Evolutionary conservation across 2,797 vertebrate genomes (phyloP).

Genomic region (Myotis daubentonii): DNA sequence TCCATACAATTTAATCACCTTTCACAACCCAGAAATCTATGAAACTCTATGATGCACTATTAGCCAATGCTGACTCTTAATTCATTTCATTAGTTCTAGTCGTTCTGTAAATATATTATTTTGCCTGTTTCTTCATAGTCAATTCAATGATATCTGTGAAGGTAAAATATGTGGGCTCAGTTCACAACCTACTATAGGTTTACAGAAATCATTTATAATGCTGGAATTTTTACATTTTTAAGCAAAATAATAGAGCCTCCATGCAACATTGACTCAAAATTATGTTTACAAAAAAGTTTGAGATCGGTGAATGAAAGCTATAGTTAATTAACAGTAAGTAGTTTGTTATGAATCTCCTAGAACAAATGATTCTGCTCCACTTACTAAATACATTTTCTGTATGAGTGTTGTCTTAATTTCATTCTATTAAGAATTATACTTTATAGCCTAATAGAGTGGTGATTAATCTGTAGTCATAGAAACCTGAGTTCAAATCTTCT

Average conservation of each 20-base stretch:
- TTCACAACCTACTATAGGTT: neutral
- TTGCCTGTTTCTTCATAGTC: neutral
- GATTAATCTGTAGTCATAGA: neutral
- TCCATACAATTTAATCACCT: neutral
- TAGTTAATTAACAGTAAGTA: neutral
- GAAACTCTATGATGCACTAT: neutral
- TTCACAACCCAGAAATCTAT: neutral
- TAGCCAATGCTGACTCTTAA: neutral
- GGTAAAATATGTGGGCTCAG: neutral
- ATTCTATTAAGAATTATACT: neutral
- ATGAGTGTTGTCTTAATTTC: neutral
- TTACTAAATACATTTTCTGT: neutral
- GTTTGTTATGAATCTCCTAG: neutral
- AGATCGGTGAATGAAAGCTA: neutral
- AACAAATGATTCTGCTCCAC: neutral
- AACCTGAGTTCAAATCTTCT: neutral
- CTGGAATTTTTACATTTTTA: neutral
- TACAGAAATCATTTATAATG: neutral
- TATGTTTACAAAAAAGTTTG: neutral
- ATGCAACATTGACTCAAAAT: neutral
- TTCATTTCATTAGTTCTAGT: neutral
- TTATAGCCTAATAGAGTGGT: neutral
- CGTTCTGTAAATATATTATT: neutral
- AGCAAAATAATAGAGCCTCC: neutral
- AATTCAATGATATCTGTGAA: neutral